A percentile compares a stretch with the other conserved stretches of the same genome.
Conservation (phyloP, 2,113 vertebrate genomes). For the Rhea pennata region DNA sequence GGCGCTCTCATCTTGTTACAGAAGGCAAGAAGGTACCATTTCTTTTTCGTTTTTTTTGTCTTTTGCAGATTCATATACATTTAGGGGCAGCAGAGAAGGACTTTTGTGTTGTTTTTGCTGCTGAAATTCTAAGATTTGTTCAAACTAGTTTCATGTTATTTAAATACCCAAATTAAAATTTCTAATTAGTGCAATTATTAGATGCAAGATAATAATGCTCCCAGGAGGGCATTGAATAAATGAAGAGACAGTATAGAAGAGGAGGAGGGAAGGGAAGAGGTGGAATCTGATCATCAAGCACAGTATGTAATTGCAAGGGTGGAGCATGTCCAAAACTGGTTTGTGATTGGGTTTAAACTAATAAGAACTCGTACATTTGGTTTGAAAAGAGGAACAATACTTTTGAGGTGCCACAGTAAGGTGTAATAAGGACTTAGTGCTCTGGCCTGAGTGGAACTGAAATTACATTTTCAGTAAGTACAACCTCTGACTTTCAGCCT, state of each 20-base stretch:
- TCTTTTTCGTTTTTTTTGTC: not conserved
- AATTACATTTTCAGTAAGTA: conserved; percentile 53
- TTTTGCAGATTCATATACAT: not conserved
- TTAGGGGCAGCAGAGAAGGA: not conserved
- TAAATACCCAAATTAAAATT: conserved; percentile 36
- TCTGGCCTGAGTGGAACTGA: not conserved
- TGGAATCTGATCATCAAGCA: not conserved
- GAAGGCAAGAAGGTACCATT: not conserved
- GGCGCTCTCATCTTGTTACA: not conserved
- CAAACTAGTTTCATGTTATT: conserved; percentile 54
- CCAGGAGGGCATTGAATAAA: conserved; percentile 1
- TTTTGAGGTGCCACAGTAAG: not conserved
- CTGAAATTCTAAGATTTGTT: conserved; percentile 41
- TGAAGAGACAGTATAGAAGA: not conserved
- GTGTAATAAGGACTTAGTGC: not conserved
- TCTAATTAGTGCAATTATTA: conserved; percentile 48
- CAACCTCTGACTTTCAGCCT: not conserved
- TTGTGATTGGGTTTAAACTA: conserved; percentile 55
- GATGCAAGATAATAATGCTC: conserved; percentile 8
- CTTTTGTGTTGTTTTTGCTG: conserved; percentile 18
- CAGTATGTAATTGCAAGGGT: conserved; percentile 42
- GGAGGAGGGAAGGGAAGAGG: conserved; percentile 5
- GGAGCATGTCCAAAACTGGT: conserved; percentile 34
- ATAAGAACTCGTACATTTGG: conserved; percentile 1
- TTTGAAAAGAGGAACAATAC: not conserved